Evolutionary conservation across 2,888 invertebrate species (phyloP), one percentile per base, ranked within the genome.

Genomic region (Eupithecia exiguata): DNA sequence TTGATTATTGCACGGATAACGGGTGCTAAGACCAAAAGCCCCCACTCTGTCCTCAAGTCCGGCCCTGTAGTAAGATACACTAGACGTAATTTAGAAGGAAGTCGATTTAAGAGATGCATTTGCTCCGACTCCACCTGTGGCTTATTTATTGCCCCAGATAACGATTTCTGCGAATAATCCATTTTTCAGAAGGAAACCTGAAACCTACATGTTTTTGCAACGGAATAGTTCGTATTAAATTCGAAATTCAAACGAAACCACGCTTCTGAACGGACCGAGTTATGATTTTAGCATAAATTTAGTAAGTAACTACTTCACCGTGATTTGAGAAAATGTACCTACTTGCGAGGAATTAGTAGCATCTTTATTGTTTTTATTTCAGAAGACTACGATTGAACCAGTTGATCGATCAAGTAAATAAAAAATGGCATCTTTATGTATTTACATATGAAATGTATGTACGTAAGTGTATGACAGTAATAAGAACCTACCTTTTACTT

Each of bases 61-160:
- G 43, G 18, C 78, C 74, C 84, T 81, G 80, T 72, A 6, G 62
- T 71, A 77, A 79, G 78, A 78, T 79, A 80, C 74, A 82, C 78
- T 78, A 81, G 77, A 85, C 80, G 84, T 84, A 82, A 85, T 86
- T 86, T 84, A 86, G 80, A 82, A 81, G 81, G 83, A 80, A 84
- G 75, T 80, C 78, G 83, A 84, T 87, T 85, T 86, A 86, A 85
- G 84, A 84, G 85, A 83, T 87, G 88, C 87, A 87, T 86, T 86
- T 84, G 83, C 84, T 83, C 81, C 81, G 75, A 79, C 81, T 84
- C 81, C 89, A 90, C 88, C 89, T 89, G 89, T 83, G 87, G 84
- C 85, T 87, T 87, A 88, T 90, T 89, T 89, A 89, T 87, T 77
- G 80, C 78, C 79, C 70, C 67, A 78, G 83, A 75, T 81, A 80